Conservation (phyloP, 2,797 vertebrate species). For the Remorina albescens region DNA sequence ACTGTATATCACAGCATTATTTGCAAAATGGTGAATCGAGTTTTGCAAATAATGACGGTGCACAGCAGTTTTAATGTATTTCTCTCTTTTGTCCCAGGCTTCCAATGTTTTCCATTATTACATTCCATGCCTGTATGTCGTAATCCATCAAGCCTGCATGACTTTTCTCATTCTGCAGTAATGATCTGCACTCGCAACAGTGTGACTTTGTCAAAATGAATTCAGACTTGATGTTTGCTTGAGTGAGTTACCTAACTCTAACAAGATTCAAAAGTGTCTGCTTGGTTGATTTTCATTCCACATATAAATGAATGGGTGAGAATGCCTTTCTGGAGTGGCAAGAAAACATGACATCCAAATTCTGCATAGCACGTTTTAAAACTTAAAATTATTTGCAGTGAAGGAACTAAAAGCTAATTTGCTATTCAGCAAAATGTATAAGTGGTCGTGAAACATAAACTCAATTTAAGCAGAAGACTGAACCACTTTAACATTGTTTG, state of each 20-base stretch:
- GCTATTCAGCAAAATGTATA: background rate
- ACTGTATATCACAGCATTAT: background rate
- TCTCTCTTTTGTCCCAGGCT: constrained; percentile 1
- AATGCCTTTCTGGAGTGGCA: background rate
- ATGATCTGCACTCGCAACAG: background rate
- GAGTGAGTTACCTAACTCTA: constrained; percentile 17
- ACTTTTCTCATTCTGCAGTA: background rate
- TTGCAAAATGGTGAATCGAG: background rate
- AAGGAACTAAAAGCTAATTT: background rate
- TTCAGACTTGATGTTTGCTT: background rate
- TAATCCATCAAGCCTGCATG: background rate
- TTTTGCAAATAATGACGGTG: constrained; percentile 11
- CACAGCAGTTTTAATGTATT: background rate
- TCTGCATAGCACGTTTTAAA: background rate
- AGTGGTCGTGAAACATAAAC: constrained; percentile 14
- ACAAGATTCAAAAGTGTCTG: background rate
- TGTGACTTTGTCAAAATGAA: constrained; percentile 20
- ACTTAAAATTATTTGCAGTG: constrained; percentile 1
- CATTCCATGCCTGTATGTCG: background rate
- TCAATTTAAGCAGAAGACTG: constrained; percentile 29
- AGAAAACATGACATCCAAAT: background rate
- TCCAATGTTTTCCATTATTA: constrained; percentile 13
- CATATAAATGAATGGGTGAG: constrained; percentile 5
- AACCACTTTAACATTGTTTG: constrained; percentile 50
- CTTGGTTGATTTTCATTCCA: background rate